phyloP scores from a whole-genome alignment of 1,140 invertebrate genomes.

The Drosophila varians region DNA sequence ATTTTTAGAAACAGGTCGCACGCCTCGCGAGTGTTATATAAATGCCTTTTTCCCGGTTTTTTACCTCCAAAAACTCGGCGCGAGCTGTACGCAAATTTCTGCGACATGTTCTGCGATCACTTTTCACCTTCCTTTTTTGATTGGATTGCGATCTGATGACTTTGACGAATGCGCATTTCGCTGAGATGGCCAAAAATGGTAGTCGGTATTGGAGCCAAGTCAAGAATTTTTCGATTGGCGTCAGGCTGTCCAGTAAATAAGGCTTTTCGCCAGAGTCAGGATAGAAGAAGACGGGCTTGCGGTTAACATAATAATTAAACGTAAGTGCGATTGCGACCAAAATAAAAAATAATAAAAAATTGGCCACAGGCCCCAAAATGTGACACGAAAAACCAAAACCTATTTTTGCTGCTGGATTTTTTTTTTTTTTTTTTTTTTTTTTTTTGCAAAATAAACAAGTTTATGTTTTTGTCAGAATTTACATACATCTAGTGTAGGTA shows the following conservation, averaged over 20 bases:
- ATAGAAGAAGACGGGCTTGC: conserved; percentile 5
- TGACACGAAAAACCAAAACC: conserved; percentile 42
- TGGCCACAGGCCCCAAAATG: conserved; percentile 50
- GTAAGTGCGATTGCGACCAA: conserved; percentile 44
- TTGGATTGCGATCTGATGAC: conserved; percentile 39
- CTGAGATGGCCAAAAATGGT: conserved; percentile 22
- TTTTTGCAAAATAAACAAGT: conserved; percentile 79
- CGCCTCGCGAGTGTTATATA: conserved; percentile 16
- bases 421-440: conserved; percentile 43
- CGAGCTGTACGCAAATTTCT: conserved; percentile 36
- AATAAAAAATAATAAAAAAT: not conserved
- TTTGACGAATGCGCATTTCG: conserved; percentile 21
- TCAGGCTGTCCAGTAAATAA: conserved; percentile 53
- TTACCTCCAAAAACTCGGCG: conserved; percentile 22
- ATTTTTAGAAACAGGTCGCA: not conserved
- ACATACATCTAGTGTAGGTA: conserved; percentile 54
- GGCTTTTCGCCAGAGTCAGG: conserved; percentile 23
- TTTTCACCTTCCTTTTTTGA: conserved; percentile 63
- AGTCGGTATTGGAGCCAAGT: conserved; percentile 16
- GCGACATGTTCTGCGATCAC: conserved; percentile 50
- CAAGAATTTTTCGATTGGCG: conserved; percentile 49
- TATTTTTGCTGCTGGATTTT: conserved; percentile 44
- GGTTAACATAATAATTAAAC: conserved; percentile 35
- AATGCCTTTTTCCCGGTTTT: conserved; percentile 6
- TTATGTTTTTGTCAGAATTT: conserved; percentile 74